Conservation (phyloP, 64 coral and sea anemone genomes). For the Trachythela sp. region DNA sequence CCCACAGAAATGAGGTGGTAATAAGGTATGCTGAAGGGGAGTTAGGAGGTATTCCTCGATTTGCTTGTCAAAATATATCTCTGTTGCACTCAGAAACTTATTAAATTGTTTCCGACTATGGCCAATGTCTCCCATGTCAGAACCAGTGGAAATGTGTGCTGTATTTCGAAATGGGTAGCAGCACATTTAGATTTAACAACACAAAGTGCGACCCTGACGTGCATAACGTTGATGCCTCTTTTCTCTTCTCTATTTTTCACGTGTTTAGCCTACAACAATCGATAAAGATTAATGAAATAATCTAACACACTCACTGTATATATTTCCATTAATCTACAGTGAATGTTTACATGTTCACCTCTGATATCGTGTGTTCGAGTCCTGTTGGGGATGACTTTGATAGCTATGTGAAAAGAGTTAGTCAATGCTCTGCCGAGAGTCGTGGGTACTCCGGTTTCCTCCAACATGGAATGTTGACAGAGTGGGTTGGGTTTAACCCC, state of each 20-base stretch:
- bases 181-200: conserved; percentile 2
- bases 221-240: neutral
- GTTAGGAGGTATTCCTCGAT: neutral
- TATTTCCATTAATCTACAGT: too few species aligned
- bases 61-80: neutral
- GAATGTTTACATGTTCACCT: too few species aligned
- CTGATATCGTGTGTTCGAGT: too few species aligned
- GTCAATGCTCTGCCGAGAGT: too few species aligned
- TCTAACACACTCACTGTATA: too few species aligned
- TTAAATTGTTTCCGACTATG: neutral
- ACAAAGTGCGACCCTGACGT: neutral
- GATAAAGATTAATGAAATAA: too few species aligned
- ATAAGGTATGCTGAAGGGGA: neutral
- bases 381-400: too few species aligned
- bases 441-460: too few species aligned
- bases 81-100: neutral
- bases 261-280: neutral
- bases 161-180: neutral
- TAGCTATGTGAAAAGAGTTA: too few species aligned
- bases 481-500: too few species aligned
- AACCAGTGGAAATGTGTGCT: neutral
- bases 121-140: neutral
- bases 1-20: neutral
- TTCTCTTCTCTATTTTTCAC: neutral
- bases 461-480: too few species aligned